These are phyloP conservation scores for Fregata magnificens DNA, from an alignment of 2,113 vertebrate genomes.

Conservation along the genomic window DNA sequence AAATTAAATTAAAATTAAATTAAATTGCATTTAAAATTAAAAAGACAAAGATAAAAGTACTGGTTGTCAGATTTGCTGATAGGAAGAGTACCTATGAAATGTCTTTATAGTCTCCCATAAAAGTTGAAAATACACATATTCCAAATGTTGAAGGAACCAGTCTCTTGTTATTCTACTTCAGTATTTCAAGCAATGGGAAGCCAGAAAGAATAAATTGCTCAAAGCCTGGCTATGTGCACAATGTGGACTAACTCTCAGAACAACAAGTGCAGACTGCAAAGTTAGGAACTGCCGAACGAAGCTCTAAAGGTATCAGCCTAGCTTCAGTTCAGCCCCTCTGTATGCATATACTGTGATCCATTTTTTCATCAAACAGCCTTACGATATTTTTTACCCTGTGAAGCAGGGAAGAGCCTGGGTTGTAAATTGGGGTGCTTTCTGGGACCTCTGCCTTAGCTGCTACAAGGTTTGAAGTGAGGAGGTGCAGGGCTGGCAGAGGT, in stretches of 20 bases:
- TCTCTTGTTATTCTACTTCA: neutral
- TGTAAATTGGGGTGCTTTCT: neutral
- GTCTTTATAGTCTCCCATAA: neutral
- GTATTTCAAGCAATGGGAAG: neutral
- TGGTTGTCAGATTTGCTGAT: neutral
- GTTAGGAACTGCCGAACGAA: neutral
- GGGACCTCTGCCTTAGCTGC: neutral
- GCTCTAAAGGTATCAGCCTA: neutral
- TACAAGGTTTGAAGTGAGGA: neutral
- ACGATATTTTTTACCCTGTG: fast-evolving
- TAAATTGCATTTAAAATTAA: no score
- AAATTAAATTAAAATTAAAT: no score
- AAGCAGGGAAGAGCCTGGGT: neutral
- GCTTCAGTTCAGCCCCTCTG: neutral
- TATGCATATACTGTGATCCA: neutral
- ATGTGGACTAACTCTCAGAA: neutral
- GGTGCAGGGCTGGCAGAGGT: neutral
- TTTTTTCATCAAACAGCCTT: neutral
- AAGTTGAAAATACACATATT: neutral
- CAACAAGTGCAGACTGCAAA: neutral
- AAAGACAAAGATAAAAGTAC: neutral
- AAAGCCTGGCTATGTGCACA: neutral
- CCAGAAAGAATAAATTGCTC: neutral
- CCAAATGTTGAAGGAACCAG: neutral
- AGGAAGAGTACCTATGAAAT: neutral